phyloP scores from a whole-genome alignment of 2,888 invertebrate genomes.

The Drosophila recens region DNA sequence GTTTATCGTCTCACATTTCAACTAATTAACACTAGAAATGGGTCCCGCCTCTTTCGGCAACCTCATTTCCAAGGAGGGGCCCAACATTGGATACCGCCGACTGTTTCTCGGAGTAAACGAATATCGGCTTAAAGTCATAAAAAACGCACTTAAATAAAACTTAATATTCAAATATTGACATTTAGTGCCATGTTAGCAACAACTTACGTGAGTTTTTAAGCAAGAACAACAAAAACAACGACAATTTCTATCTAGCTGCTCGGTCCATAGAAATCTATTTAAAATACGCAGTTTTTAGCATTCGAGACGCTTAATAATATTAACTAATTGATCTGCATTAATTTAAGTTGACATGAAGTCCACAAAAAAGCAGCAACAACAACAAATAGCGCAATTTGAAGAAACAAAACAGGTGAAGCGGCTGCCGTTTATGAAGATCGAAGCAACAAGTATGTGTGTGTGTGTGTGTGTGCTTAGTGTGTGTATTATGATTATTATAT shows the following conservation, averaged over 20 bases:
- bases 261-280: slow-evolving; percentile 51
- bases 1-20: slow-evolving; percentile 80
- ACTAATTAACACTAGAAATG: slow-evolving; percentile 72
- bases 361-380: slow-evolving; percentile 27
- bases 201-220: slow-evolving; percentile 69
- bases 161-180: slow-evolving; percentile 83
- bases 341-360: slow-evolving; percentile 70
- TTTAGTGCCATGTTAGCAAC: slow-evolving; percentile 82
- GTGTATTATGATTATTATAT: slow-evolving; percentile 76
- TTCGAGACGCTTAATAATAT: slow-evolving; percentile 76
- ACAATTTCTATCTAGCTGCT: slow-evolving; percentile 29
- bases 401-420: slow-evolving; percentile 50
- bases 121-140: slow-evolving; percentile 82
- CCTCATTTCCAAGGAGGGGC: slow-evolving; percentile 44
- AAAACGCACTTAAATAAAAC: slow-evolving; percentile 82
- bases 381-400: slow-evolving; percentile 14
- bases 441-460: slow-evolving; percentile 22
- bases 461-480: slow-evolving; percentile 47
- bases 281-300: slow-evolving; percentile 57
- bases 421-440: slow-evolving; percentile 59
- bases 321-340: slow-evolving; percentile 82
- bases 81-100: slow-evolving; percentile 30
- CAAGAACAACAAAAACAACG: slow-evolving; percentile 15
- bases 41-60: slow-evolving; percentile 69
- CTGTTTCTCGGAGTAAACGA: slow-evolving; percentile 64